phyloP scores from a whole-genome alignment of 2,113 vertebrate genomes.

The Myotis brandtii region DNA sequence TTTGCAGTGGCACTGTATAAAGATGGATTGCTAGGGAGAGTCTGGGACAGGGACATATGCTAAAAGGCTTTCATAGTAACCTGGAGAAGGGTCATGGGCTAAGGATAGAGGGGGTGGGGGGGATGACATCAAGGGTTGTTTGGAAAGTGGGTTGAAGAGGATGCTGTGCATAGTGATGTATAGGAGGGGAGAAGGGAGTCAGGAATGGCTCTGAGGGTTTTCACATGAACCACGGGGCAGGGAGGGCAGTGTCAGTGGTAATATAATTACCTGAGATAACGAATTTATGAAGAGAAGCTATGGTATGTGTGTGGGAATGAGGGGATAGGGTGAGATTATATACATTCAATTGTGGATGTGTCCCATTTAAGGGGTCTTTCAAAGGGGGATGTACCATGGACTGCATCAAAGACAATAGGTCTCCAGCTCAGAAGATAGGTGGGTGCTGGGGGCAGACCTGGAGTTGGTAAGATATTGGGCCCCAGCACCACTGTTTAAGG shows the following conservation, averaged over 20 bases:
- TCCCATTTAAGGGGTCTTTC: background rate
- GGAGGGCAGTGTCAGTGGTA: fast-evolving
- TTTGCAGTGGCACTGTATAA: background rate
- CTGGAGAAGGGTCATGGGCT: background rate
- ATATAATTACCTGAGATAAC: background rate
- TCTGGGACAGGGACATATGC: background rate
- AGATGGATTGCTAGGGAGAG: background rate
- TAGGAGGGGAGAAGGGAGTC: background rate
- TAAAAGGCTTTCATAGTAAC: background rate
- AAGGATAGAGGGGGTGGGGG: background rate
- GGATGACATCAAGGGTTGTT: background rate
- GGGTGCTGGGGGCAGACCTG: background rate
- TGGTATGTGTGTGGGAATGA: background rate
- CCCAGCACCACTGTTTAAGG: background rate
- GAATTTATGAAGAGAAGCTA: background rate
- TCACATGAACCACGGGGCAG: background rate
- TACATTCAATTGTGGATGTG: background rate
- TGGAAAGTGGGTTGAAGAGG: background rate
- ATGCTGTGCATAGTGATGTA: too few species aligned
- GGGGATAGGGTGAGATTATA: background rate
- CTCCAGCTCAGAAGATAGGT: background rate
- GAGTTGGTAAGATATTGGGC: too few species aligned
- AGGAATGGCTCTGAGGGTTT: background rate
- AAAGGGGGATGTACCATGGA: background rate
- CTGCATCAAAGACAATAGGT: background rate